These are phyloP conservation scores for Arizona elegans DNA, from an alignment of 2,113 vertebrate genomes.

Conservation along the genomic window DNA sequence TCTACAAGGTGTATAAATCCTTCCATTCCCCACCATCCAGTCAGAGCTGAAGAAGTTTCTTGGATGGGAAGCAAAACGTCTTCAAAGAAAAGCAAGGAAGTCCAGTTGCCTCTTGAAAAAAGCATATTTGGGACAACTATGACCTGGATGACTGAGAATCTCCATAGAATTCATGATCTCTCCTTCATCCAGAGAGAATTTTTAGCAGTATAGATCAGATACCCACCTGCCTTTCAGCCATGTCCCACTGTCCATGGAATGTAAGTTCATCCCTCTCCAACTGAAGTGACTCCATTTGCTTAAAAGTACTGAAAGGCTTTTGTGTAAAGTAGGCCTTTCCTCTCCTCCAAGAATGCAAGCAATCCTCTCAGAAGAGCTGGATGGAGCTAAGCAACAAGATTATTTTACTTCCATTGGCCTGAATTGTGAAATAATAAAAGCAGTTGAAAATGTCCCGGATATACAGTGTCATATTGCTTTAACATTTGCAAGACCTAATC, in stretches of 20 bases:
- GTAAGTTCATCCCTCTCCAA: background rate
- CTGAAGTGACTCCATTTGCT: background rate
- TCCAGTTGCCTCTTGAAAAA: no score
- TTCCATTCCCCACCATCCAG: no score
- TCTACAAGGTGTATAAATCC: no score
- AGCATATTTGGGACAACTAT: no score
- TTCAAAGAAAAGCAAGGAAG: no score
- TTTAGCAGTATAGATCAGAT: background rate
- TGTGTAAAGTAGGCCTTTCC: background rate
- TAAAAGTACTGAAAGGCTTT: background rate
- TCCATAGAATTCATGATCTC: background rate
- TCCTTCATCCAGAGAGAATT: background rate
- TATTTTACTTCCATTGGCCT: background rate
- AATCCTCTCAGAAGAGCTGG: background rate
- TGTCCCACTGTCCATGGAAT: background rate
- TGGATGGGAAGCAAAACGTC: no score
- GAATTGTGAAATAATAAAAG: background rate
- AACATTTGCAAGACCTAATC: background rate
- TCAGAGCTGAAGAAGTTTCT: no score
- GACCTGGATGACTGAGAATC: no score
- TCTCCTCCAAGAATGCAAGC: background rate
- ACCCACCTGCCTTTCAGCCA: background rate
- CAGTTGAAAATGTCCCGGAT: background rate
- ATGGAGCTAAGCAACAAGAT: slow-evolving; percentile 5
- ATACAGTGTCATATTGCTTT: background rate